These are phyloP conservation scores for Sorex maritimensis DNA, from an alignment of 2,797 vertebrate species.

Conservation along the genomic window DNA sequence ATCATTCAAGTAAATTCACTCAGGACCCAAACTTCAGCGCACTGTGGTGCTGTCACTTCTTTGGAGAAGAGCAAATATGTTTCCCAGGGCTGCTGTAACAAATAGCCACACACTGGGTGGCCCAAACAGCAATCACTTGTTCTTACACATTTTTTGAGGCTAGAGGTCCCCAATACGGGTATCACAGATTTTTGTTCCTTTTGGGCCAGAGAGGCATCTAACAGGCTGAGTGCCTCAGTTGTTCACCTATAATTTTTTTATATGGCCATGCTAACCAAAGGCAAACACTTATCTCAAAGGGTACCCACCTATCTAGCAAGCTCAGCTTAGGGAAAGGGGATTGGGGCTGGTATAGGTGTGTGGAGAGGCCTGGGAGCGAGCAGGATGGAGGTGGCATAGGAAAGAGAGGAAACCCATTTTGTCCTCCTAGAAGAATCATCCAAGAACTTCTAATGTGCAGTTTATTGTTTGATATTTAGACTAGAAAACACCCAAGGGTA, in stretches of 20 bases:
- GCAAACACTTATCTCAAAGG: background rate
- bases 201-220: too few relatives aligned
- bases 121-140: background rate
- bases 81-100: background rate
- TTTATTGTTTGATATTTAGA: background rate
- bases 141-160: background rate
- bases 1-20: background rate
- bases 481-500: background rate
- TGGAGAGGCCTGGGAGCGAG: background rate
- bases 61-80: background rate
- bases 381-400: background rate
- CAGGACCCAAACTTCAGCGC: background rate
- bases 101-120: background rate
- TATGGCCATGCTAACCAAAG: background rate
- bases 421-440: background rate
- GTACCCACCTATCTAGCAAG: background rate
- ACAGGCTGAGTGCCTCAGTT: background rate
- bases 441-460: background rate
- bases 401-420: slow-evolving; percentile 18
- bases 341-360: background rate
- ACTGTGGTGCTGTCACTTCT: background rate
- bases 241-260: background rate
- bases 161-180: background rate
- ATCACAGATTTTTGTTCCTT: background rate
- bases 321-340: background rate